Conservation (phyloP, 2,888 invertebrate genomes). For the Drosophila imparisetae region DNA sequence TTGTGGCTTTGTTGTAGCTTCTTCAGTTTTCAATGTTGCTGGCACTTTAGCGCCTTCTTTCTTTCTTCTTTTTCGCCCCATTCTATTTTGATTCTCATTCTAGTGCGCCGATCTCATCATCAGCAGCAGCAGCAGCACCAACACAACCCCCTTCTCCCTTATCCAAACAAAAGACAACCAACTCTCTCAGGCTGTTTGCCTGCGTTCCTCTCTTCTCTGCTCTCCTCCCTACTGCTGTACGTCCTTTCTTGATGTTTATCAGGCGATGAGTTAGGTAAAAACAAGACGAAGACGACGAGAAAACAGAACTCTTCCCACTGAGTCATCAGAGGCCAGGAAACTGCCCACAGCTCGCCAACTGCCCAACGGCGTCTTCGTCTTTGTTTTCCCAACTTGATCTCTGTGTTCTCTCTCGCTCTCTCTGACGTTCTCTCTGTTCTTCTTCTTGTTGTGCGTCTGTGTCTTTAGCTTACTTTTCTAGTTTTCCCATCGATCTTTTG, state of each 20-base stretch:
- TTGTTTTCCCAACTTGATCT: conserved; percentile 25
- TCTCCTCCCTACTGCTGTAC: conserved; percentile 19
- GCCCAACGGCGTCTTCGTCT: conserved; percentile 47
- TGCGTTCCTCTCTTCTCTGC: conserved; percentile 17
- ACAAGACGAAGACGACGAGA: conserved; percentile 1
- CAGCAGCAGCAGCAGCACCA: background rate
- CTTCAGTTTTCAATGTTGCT: conserved; percentile 11
- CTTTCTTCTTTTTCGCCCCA: conserved; percentile 10
- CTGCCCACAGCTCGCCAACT: conserved; percentile 52
- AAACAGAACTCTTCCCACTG: conserved; percentile 41
- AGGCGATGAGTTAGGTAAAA: conserved; percentile 15
- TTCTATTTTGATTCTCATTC: conserved; percentile 62
- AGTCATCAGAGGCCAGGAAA: conserved; percentile 60
- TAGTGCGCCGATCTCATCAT: conserved; percentile 4
- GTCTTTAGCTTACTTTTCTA: conserved; percentile 28
- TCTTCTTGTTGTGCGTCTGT: conserved; percentile 12
- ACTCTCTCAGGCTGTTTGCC: conserved; percentile 17
- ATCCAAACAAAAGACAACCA: conserved; percentile 7
- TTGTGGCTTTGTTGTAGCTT: conserved; percentile 18
- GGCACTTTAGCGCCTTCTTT: conserved; percentile 38
- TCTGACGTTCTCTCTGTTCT: conserved; percentile 25
- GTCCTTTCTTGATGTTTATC: conserved; percentile 41
- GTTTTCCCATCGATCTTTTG: conserved; percentile 56
- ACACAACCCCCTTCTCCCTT: conserved; percentile 15
- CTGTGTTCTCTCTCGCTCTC: conserved; percentile 29